A percentile compares a stretch with the other conserved stretches of the same genome.
These are phyloP conservation scores for Eulemur coronatus DNA, from an alignment of 2,797 vertebrate genomes.

Conservation along the genomic window DNA sequence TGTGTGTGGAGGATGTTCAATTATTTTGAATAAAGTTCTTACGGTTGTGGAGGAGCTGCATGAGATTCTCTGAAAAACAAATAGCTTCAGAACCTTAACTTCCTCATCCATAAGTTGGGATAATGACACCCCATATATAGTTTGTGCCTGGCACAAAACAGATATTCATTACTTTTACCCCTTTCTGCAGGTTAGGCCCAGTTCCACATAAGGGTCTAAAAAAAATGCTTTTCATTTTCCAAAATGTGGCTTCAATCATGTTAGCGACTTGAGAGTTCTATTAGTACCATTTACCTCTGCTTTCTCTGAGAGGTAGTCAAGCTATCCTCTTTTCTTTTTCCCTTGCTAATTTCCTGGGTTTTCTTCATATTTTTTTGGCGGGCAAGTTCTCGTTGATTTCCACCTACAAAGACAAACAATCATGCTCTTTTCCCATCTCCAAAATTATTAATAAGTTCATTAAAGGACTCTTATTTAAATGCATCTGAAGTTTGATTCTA, in stretches of 20 bases:
- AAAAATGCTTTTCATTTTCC: background rate
- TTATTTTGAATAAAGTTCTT: background rate
- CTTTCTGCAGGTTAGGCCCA: background rate
- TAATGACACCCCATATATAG: background rate
- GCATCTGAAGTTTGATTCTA: background rate
- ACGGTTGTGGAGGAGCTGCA: background rate
- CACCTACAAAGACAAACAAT: conserved; percentile 77
- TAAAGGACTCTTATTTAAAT: background rate
- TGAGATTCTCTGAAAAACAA: background rate
- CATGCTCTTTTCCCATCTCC: background rate
- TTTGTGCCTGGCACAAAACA: background rate
- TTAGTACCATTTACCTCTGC: conserved; percentile 81
- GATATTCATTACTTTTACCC: background rate
- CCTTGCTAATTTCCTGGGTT: conserved; percentile 85
- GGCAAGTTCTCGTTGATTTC: conserved; percentile 88
- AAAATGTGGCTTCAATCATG: background rate
- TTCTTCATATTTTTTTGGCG: conserved; percentile 88
- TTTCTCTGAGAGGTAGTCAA: conserved; percentile 86
- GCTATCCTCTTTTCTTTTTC: conserved; percentile 87
- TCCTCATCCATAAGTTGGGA: background rate
- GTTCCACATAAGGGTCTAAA: background rate
- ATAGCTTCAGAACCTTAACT: background rate
- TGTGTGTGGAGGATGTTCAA: background rate
- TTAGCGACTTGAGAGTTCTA: background rate
- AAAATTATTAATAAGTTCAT: background rate